phyloP scores from a whole-genome alignment of 1,140 invertebrate genomes.

The Ceratitis capitata region DNA sequence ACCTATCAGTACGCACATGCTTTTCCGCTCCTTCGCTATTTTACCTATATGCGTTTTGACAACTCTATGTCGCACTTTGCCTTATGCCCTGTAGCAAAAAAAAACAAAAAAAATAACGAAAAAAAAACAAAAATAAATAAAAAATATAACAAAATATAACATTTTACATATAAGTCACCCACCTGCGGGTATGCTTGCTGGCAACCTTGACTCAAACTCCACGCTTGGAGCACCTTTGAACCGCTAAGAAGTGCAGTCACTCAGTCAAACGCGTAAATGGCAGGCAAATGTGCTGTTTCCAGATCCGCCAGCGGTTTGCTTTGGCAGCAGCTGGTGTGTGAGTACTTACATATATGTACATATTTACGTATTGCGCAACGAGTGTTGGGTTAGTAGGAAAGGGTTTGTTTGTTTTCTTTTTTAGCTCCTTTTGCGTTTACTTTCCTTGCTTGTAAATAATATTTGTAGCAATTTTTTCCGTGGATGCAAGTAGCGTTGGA shows the following conservation, averaged over 20 bases:
- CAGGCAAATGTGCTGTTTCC: slow-evolving; percentile 2
- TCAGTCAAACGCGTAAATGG: slow-evolving; percentile 7
- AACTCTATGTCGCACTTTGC: background rate
- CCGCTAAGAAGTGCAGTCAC: background rate
- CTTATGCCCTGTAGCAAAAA: background rate
- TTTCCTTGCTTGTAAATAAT: no score
- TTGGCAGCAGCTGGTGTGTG: background rate
- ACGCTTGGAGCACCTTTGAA: background rate
- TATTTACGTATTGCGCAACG: no score
- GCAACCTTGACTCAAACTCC: background rate
- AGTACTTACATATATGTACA: no score
- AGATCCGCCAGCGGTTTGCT: background rate
- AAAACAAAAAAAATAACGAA: background rate
- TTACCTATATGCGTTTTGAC: background rate
- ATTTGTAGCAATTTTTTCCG: background rate
- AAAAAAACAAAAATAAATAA: background rate
- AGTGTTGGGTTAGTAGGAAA: no score
- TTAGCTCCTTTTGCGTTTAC: background rate
- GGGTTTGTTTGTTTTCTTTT: background rate
- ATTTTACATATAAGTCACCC: background rate
- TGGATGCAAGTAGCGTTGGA: background rate
- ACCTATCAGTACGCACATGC: background rate
- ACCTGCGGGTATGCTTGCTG: background rate
- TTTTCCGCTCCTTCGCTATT: background rate
- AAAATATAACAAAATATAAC: no score